These are phyloP conservation scores for Peribatodes rhomboidaria DNA, from an alignment of 2,888 invertebrate genomes.

Conservation along the genomic window DNA sequence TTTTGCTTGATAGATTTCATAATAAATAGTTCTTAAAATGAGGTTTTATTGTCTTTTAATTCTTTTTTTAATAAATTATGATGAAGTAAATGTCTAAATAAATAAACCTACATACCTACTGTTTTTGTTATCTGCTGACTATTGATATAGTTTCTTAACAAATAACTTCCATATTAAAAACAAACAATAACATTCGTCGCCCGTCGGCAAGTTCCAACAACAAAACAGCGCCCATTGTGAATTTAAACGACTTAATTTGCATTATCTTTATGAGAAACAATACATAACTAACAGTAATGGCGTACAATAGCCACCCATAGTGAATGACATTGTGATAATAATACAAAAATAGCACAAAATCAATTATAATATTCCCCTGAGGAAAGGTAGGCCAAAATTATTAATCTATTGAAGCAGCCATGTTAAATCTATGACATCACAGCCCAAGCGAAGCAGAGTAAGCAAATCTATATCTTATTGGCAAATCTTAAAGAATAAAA, in stretches of 20 bases:
- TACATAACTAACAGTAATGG: conserved; percentile 14
- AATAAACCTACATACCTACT: no score
- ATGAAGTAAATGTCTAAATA: no score
- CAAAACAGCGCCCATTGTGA: background rate
- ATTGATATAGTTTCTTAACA: no score
- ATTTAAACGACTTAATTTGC: conserved; percentile 10
- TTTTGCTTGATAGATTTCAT: no score
- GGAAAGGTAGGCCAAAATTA: conserved; percentile 43
- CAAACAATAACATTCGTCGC: background rate
- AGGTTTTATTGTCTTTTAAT: no score
- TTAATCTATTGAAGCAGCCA: conserved; percentile 33
- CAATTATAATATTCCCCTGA: conserved; percentile 24
- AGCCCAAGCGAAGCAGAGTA: background rate
- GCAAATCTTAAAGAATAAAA: conserved; percentile 37
- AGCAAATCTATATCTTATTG: conserved; percentile 27
- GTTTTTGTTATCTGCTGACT: no score
- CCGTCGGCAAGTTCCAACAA: conserved; percentile 25
- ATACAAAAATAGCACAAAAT: conserved; percentile 21
- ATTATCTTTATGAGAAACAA: conserved; percentile 14
- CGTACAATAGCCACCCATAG: conserved; percentile 10
- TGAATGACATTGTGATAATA: conserved; percentile 5
- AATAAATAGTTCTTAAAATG: no score
- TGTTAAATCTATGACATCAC: conserved; percentile 37
- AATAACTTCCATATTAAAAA: no score
- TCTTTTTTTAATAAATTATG: no score